Conservation (phyloP, 2,113 vertebrate genomes). For the Zapus hudsonius region DNA sequence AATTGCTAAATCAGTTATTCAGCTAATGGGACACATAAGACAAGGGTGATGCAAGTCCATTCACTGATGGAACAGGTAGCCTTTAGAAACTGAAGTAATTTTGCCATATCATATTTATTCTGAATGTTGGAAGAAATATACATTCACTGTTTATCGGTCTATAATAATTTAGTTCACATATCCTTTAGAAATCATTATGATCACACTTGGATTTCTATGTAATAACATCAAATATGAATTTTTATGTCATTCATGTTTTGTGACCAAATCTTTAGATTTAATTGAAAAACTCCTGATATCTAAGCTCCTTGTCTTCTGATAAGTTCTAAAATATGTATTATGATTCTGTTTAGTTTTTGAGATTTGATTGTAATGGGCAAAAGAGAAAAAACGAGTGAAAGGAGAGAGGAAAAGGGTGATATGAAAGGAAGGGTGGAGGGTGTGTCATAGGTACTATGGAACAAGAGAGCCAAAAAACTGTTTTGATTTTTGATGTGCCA, state of each 20-base stretch:
- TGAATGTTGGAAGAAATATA: not conserved
- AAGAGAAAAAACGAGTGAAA: no score
- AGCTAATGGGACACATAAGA: not conserved
- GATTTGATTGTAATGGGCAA: no score
- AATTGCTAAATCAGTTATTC: not conserved
- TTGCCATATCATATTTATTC: not conserved
- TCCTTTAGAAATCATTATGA: not conserved
- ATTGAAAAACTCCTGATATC: not conserved
- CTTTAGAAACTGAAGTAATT: not conserved
- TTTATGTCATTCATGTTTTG: not conserved
- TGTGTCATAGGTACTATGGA: no score
- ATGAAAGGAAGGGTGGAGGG: no score
- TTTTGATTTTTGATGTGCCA: not conserved
- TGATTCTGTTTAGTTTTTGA: no score
- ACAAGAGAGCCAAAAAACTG: no score
- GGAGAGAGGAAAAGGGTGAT: no score
- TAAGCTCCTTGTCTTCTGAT: not conserved
- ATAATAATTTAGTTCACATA: not conserved
- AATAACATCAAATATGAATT: not conserved
- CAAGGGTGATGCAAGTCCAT: conserved; percentile 19
- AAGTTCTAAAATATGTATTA: not conserved
- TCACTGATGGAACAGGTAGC: not conserved
- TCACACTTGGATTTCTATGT: not conserved
- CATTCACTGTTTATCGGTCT: not conserved
- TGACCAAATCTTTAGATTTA: not conserved